Conservation (phyloP, 2,797 vertebrate species). For the Caiman crocodilus region DNA sequence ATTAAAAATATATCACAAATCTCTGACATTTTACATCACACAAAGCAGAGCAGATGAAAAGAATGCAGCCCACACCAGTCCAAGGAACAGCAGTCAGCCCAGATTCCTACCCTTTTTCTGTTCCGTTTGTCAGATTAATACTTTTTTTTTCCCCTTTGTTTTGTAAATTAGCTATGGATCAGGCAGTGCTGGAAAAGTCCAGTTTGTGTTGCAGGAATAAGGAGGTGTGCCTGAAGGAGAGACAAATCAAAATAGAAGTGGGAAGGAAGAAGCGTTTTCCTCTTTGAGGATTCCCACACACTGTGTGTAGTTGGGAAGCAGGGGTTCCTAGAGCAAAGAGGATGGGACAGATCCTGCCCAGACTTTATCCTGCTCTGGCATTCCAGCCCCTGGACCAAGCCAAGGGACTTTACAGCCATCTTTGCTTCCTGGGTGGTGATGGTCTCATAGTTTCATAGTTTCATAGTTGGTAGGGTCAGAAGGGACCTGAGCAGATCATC, state of each 20-base stretch:
- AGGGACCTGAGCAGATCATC: too few species aligned
- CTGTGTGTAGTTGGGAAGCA: fast-evolving
- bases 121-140: neutral
- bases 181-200: too few species aligned
- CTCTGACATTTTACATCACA: neutral
- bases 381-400: neutral
- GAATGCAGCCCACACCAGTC: neutral
- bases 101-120: neutral
- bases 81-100: too few species aligned
- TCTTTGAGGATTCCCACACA: neutral
- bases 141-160: too few species aligned
- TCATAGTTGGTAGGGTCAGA: too few species aligned
- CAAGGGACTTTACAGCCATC: neutral
- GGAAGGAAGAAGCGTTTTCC: too few species aligned
- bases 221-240: neutral
- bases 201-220: neutral
- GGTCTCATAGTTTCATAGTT: too few species aligned
- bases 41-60: neutral
- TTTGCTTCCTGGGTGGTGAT: neutral
- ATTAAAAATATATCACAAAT: fast-evolving
- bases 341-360: neutral
- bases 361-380: neutral
- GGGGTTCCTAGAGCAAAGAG: fast-evolving
- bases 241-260: too few species aligned
- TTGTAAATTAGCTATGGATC: neutral